These are phyloP conservation scores for Drosophila lini DNA, from an alignment of 1,140 invertebrate genomes.

Conservation along the genomic window DNA sequence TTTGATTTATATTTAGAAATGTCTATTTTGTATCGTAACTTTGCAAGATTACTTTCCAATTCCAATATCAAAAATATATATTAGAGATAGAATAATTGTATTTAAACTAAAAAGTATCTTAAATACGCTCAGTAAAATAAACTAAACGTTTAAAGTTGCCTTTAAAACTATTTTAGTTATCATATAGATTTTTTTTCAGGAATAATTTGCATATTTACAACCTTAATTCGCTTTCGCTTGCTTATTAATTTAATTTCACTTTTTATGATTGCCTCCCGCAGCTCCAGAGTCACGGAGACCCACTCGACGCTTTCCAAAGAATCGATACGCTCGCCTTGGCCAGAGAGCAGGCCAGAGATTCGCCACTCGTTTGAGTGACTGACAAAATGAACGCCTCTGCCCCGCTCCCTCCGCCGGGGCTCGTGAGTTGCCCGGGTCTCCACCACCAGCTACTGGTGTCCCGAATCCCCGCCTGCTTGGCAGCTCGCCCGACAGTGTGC, in stretches of 20 bases:
- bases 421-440: constrained; percentile 8
- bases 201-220: constrained; percentile 1
- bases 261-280: constrained; percentile 8
- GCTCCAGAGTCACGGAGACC: constrained; percentile 3
- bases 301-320: constrained; percentile 28
- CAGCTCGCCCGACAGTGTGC: constrained; percentile 68
- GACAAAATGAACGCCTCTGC: constrained; percentile 61
- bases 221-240: not conserved
- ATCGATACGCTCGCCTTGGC: constrained; percentile 27
- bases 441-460: constrained; percentile 36
- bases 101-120: too few relatives aligned
- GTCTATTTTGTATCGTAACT: too few relatives aligned
- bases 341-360: constrained; percentile 18
- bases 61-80: too few relatives aligned
- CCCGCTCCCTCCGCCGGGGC: constrained; percentile 8
- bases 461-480: constrained; percentile 62
- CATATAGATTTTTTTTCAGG: not conserved
- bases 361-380: constrained; percentile 71
- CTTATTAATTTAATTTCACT: not conserved
- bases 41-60: not conserved
- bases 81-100: too few relatives aligned
- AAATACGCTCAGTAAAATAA: not conserved
- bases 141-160: not conserved
- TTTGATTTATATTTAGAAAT: not conserved
- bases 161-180: not conserved